phyloP scores from a whole-genome alignment of 2,113 vertebrate genomes.

The Vidua macroura region DNA sequence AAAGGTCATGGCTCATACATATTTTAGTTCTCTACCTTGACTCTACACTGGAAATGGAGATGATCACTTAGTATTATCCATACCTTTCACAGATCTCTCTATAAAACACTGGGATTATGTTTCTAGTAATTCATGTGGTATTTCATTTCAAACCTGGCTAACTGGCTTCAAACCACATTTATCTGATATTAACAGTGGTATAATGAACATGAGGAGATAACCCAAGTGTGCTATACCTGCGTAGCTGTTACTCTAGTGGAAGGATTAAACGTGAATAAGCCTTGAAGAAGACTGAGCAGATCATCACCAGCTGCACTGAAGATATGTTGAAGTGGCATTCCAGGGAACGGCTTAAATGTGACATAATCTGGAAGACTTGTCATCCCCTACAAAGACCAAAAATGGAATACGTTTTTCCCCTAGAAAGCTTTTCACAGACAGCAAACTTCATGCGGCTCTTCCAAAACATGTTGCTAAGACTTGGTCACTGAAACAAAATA shows the following conservation, averaged over 20 bases:
- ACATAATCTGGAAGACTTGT: constrained; percentile 93
- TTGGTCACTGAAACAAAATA: not conserved
- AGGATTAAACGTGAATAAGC: constrained; percentile 92
- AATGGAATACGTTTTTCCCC: not conserved
- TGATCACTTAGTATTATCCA: not conserved
- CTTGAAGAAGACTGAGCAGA: constrained; percentile 87
- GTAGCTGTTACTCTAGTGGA: constrained; percentile 85
- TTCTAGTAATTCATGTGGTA: not conserved
- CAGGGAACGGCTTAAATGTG: constrained; percentile 92
- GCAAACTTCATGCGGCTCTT: not conserved
- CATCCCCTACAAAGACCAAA: constrained; percentile 81
- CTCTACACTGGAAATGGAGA: not conserved
- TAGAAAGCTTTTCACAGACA: not conserved
- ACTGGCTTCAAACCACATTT: not conserved
- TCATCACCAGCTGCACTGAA: constrained; percentile 96
- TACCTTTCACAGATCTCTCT: not conserved
- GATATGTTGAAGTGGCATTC: constrained; percentile 92
- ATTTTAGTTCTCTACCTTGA: not conserved
- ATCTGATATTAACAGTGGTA: not conserved
- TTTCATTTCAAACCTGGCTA: not conserved
- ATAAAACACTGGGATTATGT: not conserved
- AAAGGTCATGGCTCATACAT: not conserved
- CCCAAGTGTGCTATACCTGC: constrained; percentile 76
- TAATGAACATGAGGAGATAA: not conserved
- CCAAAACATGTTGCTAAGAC: not conserved